A percentile compares a stretch with the other conserved stretches of the same genome.
These are phyloP conservation scores for Melanostoma scalare DNA, from an alignment of 2,888 invertebrate species.

Conservation along the genomic window DNA sequence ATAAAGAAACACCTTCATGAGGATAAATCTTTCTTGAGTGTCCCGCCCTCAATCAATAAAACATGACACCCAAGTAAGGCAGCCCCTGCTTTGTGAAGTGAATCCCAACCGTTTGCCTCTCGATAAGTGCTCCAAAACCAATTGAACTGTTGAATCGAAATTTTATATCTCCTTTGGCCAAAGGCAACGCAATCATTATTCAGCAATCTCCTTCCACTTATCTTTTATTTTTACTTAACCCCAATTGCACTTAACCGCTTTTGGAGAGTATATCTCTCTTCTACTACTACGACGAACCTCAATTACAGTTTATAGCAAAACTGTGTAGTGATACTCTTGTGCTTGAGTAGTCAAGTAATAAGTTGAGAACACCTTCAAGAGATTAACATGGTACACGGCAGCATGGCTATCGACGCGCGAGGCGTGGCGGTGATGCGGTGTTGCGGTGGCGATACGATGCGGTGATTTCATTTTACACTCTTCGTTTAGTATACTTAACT, in stretches of 20 bases:
- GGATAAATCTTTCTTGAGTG: conserved; percentile 27
- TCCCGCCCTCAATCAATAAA: conserved; percentile 60
- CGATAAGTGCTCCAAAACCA: conserved; percentile 39
- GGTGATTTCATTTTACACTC: conserved; percentile 8
- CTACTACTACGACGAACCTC: conserved; percentile 18
- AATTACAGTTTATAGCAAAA: conserved; percentile 54
- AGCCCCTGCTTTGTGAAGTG: neutral
- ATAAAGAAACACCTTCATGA: conserved; percentile 29
- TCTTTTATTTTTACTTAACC: conserved; percentile 58
- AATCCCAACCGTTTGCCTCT: neutral
- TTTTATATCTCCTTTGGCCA: conserved; percentile 45
- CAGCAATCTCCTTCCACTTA: conserved; percentile 53
- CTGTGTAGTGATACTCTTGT: conserved; percentile 28
- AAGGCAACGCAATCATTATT: conserved; percentile 55
- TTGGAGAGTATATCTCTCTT: conserved; percentile 4
- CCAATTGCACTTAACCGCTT: conserved; percentile 61
- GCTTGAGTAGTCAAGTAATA: conserved; percentile 43
- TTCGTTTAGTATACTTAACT: neutral
- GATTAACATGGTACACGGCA: too few relatives aligned
- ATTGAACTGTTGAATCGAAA: conserved; percentile 67
- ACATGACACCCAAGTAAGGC: conserved; percentile 36
- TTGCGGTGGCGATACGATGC: conserved; percentile 5
- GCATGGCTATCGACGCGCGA: too few relatives aligned
- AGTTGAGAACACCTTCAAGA: conserved; percentile 50
- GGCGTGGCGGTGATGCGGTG: too few relatives aligned